These are phyloP conservation scores for Hetaerina titia DNA, from an alignment of 2,888 invertebrate genomes.

Conservation along the genomic window DNA sequence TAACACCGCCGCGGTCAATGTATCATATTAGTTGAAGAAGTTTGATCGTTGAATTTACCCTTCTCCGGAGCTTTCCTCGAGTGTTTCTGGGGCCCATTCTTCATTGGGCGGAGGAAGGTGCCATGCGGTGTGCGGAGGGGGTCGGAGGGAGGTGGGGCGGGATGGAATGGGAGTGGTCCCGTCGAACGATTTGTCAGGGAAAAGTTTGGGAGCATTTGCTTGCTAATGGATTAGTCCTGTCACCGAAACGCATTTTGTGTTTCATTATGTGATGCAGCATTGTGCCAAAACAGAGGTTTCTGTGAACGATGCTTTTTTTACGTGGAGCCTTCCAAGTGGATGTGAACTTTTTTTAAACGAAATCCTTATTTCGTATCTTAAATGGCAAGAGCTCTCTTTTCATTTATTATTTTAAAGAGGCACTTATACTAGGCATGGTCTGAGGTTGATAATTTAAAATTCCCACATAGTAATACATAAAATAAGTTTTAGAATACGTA, in stretches of 20 bases:
- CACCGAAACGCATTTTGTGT: slow-evolving; percentile 43
- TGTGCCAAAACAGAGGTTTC: slow-evolving; percentile 16
- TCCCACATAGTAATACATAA: no score
- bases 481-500: no score
- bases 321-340: background rate
- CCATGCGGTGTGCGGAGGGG: background rate
- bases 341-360: background rate
- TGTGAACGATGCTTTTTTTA: background rate
- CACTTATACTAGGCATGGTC: background rate
- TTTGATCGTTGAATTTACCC: slow-evolving; percentile 56
- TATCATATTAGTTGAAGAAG: slow-evolving; percentile 41
- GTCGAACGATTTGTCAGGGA: slow-evolving; percentile 49
- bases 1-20: slow-evolving; percentile 32
- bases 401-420: background rate
- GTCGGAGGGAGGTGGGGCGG: background rate
- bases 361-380: background rate
- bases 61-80: slow-evolving; percentile 13
- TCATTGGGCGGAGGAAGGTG: background rate
- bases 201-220: slow-evolving; percentile 49
- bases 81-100: slow-evolving; percentile 55
- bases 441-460: background rate
- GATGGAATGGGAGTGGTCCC: background rate
- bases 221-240: slow-evolving; percentile 60
- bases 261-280: slow-evolving; percentile 44
- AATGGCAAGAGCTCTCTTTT: background rate